A percentile compares a stretch with the other conserved stretches of the same genome.
Conservation (phyloP, 2,113 vertebrate species). For the Craseonycteris thonglongyai region DNA sequence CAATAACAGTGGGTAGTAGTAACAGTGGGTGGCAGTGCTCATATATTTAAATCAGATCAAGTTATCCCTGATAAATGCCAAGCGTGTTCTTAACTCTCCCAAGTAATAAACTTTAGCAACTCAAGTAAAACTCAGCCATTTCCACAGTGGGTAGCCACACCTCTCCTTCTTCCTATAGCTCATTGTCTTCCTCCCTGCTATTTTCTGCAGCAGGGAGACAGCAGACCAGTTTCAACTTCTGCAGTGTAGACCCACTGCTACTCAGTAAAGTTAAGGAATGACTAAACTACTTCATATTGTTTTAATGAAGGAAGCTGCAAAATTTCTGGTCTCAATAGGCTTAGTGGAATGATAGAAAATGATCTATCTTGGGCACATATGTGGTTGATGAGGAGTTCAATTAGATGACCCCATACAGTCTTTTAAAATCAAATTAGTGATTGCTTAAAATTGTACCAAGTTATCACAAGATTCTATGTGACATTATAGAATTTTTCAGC, state of each 20-base stretch:
- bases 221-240: conserved; percentile 25
- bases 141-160: neutral
- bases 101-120: neutral
- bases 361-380: neutral
- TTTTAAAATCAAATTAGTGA: neutral
- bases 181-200: neutral
- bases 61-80: conserved; percentile 48
- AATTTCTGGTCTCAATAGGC: conserved; percentile 13
- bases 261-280: conserved; percentile 7
- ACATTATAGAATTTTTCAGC: neutral
- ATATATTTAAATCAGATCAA: conserved; percentile 53
- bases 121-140: neutral
- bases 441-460: neutral
- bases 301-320: conserved; percentile 34
- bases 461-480: neutral
- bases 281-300: conserved; percentile 41
- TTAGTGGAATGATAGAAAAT: conserved; percentile 11
- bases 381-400: neutral
- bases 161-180: neutral
- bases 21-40: conserved; percentile 47
- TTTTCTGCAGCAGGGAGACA: conserved; percentile 22
- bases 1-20: conserved; percentile 42
- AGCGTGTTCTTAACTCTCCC: conserved; percentile 16
- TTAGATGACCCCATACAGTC: neutral
- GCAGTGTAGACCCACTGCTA: conserved; percentile 16